These are phyloP conservation scores for Drosophila paramelanica DNA, from an alignment of 2,888 invertebrate genomes.

Conservation along the genomic window DNA sequence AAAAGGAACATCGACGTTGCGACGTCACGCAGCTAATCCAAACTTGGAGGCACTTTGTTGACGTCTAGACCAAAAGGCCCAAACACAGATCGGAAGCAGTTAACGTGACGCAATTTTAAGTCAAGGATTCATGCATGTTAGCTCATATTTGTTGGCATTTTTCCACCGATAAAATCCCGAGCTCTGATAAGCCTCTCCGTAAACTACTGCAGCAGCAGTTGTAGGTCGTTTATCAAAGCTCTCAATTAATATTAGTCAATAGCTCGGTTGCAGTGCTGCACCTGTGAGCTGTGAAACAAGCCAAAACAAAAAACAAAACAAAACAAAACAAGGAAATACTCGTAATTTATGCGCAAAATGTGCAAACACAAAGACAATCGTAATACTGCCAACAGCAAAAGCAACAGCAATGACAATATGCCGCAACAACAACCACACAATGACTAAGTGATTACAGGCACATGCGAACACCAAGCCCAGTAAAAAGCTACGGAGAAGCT, in stretches of 20 bases:
- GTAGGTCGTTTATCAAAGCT: constrained; percentile 12
- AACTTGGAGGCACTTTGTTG: constrained; percentile 15
- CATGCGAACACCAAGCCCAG: constrained; percentile 9
- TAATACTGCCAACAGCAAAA: constrained; percentile 5
- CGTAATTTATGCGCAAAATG: constrained; percentile 68
- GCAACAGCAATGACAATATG: constrained; percentile 43
- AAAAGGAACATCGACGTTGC: constrained; percentile 7
- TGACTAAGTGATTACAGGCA: constrained; percentile 70
- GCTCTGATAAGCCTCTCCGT: constrained; percentile 1
- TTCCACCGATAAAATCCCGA: not conserved
- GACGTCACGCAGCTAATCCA: constrained; percentile 5
- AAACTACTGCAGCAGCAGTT: not conserved
- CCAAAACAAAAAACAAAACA: not conserved
- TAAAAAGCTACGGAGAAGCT: not conserved
- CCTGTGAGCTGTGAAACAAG: constrained; percentile 2
- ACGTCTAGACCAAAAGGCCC: not conserved
- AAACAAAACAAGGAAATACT: constrained; percentile 57
- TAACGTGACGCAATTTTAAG: constrained; percentile 16
- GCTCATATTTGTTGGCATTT: too few species aligned
- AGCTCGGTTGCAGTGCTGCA: constrained; percentile 1
- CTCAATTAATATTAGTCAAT: not conserved
- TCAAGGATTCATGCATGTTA: too few species aligned
- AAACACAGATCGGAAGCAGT: not conserved
- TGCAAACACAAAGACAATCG: constrained; percentile 32
- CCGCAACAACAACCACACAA: constrained; percentile 41